Base-by-base conservation (phyloP, 2,113 vertebrate genomes). In the Bagarius yarrelli region DNA sequence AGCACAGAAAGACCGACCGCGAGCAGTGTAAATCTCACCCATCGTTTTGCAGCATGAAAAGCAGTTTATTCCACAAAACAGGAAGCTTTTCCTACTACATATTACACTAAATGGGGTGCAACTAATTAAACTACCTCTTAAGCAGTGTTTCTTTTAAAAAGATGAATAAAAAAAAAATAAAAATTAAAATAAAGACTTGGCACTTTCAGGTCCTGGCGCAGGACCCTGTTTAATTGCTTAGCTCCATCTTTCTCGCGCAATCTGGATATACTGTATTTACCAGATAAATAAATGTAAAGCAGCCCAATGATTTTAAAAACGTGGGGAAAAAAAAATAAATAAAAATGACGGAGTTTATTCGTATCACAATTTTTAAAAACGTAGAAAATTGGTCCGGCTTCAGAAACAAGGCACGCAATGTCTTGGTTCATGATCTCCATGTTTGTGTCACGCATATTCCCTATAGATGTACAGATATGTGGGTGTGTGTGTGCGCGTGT, bases 321-420 rank as follows among this genome's bases (percentile, higher is more conserved):
- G 71, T 91, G 88, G 91, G 91, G 36, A 6, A 6, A 40, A 40
- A 40, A 40, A 47, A 47, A 47, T n/a, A 47, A 47, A 11, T 47
- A 40, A 4, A 93, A 92, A 91, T 89, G 89, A 92, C 91, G 90
- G 89, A 88, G 86, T 90, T 92, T 93, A 92, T 93, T 93, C 74
- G 83, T 92, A 91, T 91, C 91, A 85, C 82, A 93, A 90, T 92
- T 92, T n/a, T 93, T 93, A 94, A 93, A 94, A 94, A 94, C 91
- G 92, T 94, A 94, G 91, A 94, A 94, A 94, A 93, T 94, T 92
- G 92, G 92, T 92, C 93, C 92, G 89, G 92, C 93, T 91, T 92
- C 91, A 92, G 90, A 93, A 94, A 93, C 92, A 94, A 94, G 93
- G 93, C 93, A 94, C 92, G 86, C 91, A 92, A 92, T 91, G 90